Evolutionary conservation across 2,113 vertebrate species (phyloP), one percentile per base, ranked within the genome.

Genomic region (Chlorocebus sabaeus): DNA sequence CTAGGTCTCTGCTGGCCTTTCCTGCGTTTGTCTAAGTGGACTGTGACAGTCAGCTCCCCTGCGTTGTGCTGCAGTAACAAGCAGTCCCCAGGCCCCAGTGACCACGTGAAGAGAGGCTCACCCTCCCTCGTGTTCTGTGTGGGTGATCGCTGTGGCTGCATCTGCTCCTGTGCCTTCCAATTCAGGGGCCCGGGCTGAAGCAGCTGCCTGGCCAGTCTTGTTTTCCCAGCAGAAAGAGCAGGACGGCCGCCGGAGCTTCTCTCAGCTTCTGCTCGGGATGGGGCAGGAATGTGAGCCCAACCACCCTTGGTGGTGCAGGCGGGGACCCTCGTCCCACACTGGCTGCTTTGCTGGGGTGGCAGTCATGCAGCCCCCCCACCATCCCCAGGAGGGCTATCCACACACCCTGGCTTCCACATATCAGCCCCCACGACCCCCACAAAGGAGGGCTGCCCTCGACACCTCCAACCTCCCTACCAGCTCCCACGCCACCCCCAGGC

Each of bases 101-200:
- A 48, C 59, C 45, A 11, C 23, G 20, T 3, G 23, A 68, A 5
- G n/a, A 43, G 12, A 32, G 75, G 78, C 12, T 27, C 27, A 6
- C 3, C 43, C 23, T 45, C 25, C 25, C 14, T 76, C 8, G 0
- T 3, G 43, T 32, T 17, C 4, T 48, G 1, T 64, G 68, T 40
- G 20, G 11, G 67, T 30, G 73, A 14, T 40, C 1, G 8, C 25
- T 3, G 12, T 23, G 23, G 30, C 55, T n/a, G 20, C 3, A 1
- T 35, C 57, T 2, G 0, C 59, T 16, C 45, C 6, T 1, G 23
- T 38, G 10, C 20, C 61, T 57, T 1, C n/a, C 16, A 1, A 1
- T 20, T 4, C 14, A 48, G 61, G 89, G 6, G 30, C 25, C 45
- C 0, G 10, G 48, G 55, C 45, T 8, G 11, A 20, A 2, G 17